Evolutionary conservation across 2,797 vertebrate genomes (phyloP), one percentile per base, ranked within the genome.

Genomic region (Schizopygopsis malacanthus): DNA sequence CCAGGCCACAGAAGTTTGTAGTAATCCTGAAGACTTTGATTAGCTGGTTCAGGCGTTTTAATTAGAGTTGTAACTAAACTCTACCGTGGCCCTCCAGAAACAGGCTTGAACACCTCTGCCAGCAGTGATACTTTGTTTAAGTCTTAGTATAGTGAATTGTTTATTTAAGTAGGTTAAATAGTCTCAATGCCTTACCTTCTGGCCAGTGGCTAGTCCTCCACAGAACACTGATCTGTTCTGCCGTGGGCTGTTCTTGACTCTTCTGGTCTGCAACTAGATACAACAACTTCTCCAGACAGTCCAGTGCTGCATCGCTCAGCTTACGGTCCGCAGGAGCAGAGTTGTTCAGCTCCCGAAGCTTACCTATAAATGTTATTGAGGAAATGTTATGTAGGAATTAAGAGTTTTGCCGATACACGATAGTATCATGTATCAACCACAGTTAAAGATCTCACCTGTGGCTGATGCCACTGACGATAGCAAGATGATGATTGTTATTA

Each of bases 151-250:
- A 16, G 43, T 50, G 15, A 50, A 50, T 50, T 18, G 13, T 73
- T 7, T 13, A 25, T 59, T 78, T 56, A 52, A 61, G n/a, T 6
- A 25, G n/a, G 59, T 61, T 61, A 37, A 45, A 4, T 20, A 65
- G 18, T 20, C 52, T 50, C n/a, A 54, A 11, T 16, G 1, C 33
- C 33, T 33, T 96, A 98, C 98, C 98, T 95, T 99, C 97, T 88
- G 98, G 98, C 98, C 97, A 99, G 89, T 97, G 97, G 82, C 96
- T 84, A 39, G 97, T 96, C 92, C 95, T 99, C 98, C 97, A 98
- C 33, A 99, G 95, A 85, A 96, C 92, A 91, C 95, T 94, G 88
- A 99, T 94, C 86, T 99, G 96, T 71, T 98, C 96, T 56, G 94
- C 92, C 4, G 96, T 97, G 54, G 95, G 95, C 79, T 91, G 93